These are phyloP conservation scores for Melanocharis versteri DNA, from an alignment of 2,113 vertebrate species.

Conservation along the genomic window DNA sequence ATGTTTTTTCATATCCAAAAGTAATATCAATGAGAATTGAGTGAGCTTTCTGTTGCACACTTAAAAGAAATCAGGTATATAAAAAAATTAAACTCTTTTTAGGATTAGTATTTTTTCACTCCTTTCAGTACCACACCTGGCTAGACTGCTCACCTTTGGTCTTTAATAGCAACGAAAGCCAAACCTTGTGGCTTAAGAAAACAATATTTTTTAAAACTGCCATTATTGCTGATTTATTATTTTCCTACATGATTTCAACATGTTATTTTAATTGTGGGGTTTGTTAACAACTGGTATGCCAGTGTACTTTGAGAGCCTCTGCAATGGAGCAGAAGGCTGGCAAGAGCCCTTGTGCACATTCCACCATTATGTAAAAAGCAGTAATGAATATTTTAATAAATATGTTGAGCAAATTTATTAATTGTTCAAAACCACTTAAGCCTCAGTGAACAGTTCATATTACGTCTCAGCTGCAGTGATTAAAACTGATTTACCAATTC, in stretches of 20 bases:
- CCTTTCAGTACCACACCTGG: neutral
- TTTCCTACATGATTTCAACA: neutral
- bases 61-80: neutral
- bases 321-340: neutral
- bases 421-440: conserved; percentile 57
- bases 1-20: conserved; percentile 28
- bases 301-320: neutral
- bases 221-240: neutral
- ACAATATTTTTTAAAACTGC: neutral
- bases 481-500: conserved; percentile 50
- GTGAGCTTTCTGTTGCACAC: neutral
- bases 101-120: neutral
- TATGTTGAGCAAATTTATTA: conserved; percentile 47
- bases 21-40: neutral
- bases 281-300: neutral
- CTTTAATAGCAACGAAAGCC: neutral
- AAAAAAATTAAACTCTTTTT: neutral
- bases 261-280: neutral
- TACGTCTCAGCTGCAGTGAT: conserved; percentile 24
- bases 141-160: neutral
- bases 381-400: conserved; percentile 53
- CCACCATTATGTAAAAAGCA: neutral
- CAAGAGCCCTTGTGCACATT: neutral
- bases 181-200: accelerated
- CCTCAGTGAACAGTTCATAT: neutral